phyloP scores from a whole-genome alignment of 2,797 vertebrate genomes.

The Coranthus polyacanthus region DNA sequence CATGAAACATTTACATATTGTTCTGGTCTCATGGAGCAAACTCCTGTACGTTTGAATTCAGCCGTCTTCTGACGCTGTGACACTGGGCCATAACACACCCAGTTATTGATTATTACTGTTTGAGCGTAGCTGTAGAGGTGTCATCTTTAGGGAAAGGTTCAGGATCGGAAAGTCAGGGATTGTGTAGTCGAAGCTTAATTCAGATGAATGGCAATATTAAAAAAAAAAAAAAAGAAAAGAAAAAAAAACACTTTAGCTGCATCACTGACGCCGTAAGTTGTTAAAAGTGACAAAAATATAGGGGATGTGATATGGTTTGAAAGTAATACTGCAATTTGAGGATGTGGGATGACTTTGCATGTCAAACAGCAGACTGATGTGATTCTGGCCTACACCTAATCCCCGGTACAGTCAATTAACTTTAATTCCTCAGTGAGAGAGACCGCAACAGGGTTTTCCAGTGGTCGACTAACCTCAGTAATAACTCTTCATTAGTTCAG shows the following conservation, averaged over 20 bases:
- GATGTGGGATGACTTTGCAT: slow-evolving; percentile 47
- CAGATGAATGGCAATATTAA: slow-evolving; percentile 16
- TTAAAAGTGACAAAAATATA: slow-evolving; percentile 16
- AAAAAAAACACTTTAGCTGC: not conserved
- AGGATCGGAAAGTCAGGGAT: slow-evolving; percentile 23
- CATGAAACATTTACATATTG: slow-evolving; percentile 8
- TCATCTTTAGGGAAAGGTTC: slow-evolving; percentile 16
- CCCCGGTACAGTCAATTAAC: slow-evolving; percentile 72
- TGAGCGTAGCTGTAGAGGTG: slow-evolving; percentile 29
- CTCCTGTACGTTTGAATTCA: slow-evolving; percentile 19
- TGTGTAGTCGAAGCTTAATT: slow-evolving; percentile 27
- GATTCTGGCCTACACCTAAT: slow-evolving; percentile 65
- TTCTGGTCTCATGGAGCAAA: not conserved
- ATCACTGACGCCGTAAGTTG: slow-evolving; percentile 5
- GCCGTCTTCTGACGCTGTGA: slow-evolving; percentile 35
- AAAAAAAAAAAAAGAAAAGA: not conserved
- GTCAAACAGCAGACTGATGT: slow-evolving; percentile 50
- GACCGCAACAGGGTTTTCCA: slow-evolving; percentile 61
- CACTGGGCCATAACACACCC: slow-evolving; percentile 30
- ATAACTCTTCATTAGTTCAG: slow-evolving; percentile 77
- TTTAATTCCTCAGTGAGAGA: slow-evolving; percentile 62
- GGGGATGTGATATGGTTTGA: slow-evolving; percentile 18
- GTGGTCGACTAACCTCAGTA: slow-evolving; percentile 68
- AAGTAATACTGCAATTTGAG: slow-evolving; percentile 40
- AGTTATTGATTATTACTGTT: slow-evolving; percentile 58